Percentiles rank a stretch among this genome's conserved stretches.
Evolutionary conservation across 2,113 vertebrate genomes (phyloP).

Genomic region (Cyphomyrus discorhynchus): DNA sequence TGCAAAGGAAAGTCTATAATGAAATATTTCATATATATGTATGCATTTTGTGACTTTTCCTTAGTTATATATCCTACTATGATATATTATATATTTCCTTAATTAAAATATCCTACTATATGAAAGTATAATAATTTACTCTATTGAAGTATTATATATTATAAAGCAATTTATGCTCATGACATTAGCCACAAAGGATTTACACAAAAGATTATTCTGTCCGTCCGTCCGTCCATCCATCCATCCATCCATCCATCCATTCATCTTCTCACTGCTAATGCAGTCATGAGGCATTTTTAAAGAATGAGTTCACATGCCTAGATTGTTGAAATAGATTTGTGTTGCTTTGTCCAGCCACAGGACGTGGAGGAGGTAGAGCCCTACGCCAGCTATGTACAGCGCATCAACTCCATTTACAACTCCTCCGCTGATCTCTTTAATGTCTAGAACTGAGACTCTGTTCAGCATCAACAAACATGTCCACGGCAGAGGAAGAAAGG

Average conservation of each 20-base stretch:
- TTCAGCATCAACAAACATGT: neutral
- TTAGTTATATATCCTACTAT: neutral
- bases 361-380: conserved; percentile 63
- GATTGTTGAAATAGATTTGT: neutral
- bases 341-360: conserved; percentile 34
- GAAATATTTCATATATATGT: neutral
- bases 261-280: neutral
- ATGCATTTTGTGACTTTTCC: neutral
- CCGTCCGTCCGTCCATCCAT: neutral
- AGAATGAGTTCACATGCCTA: neutral
- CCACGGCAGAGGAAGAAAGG: neutral
- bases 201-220: neutral
- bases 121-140: neutral
- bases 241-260: neutral
- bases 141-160: neutral
- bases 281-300: neutral
- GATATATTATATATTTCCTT: neutral
- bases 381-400: conserved; percentile 63
- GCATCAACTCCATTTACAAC: conserved; percentile 68
- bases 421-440: conserved; percentile 47
- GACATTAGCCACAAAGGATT: neutral
- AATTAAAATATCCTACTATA: neutral
- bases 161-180: neutral
- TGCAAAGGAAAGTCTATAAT: neutral
- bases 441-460: conserved; percentile 28